These are phyloP conservation scores for Heloderma charlesbogerti DNA, from an alignment of 2,113 vertebrate genomes.

Conservation along the genomic window DNA sequence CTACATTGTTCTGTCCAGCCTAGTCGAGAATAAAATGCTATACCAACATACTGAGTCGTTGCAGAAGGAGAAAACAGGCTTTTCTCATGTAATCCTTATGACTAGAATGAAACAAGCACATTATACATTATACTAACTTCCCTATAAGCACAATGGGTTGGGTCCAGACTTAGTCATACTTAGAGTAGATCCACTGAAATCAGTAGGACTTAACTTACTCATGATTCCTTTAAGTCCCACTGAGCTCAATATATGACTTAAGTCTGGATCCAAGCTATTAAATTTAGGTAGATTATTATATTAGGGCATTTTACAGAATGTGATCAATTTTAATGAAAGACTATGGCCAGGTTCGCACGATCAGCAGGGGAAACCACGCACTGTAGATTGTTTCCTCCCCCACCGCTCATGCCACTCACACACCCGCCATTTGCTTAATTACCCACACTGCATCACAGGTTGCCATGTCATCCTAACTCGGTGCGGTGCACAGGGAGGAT, in stretches of 20 bases:
- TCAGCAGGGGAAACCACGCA: too few species aligned
- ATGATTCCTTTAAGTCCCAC: not conserved
- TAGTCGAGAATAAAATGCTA: not conserved
- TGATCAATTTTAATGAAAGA: not conserved
- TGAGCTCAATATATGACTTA: not conserved
- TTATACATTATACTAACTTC: not conserved
- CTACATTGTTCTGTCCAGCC: too few species aligned
- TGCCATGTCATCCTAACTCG: too few species aligned
- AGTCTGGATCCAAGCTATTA: not conserved
- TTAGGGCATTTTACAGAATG: not conserved
- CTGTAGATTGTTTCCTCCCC: too few species aligned
- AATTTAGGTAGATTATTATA: not conserved
- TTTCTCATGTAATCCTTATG: not conserved
- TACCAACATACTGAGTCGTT: not conserved
- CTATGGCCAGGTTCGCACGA: not conserved
- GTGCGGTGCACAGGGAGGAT: too few species aligned
- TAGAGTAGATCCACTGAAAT: not conserved
- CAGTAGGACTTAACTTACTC: not conserved
- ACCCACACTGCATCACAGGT: too few species aligned
- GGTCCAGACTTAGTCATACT: too few species aligned
- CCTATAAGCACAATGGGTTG: not conserved
- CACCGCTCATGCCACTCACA: too few species aligned
- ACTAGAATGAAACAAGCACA: not conserved
- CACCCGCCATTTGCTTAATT: too few species aligned
- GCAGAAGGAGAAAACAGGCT: not conserved